These are phyloP conservation scores for Pristionchus pacificus DNA, from an alignment of 1,140 invertebrate species.

Conservation along the genomic window DNA sequence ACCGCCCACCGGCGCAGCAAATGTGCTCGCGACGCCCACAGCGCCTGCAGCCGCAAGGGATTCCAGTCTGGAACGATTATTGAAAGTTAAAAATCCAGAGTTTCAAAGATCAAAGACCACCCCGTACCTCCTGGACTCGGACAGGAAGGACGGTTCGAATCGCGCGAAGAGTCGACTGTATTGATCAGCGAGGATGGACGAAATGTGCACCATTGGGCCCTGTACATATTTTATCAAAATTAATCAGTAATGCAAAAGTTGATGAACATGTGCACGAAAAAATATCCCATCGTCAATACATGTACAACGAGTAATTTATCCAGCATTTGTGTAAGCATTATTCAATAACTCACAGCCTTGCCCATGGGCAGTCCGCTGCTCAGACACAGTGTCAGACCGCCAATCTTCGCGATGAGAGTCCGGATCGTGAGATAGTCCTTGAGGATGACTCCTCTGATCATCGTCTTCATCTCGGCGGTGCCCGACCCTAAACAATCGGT, in stretches of 20 bases:
- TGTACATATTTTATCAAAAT: no score
- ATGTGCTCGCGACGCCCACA: constrained; percentile 51
- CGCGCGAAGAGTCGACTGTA: constrained; percentile 47
- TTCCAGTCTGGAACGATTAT: no score
- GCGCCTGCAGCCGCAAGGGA: constrained; percentile 57
- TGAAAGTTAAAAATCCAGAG: no score
- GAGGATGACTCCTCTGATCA: constrained; percentile 86
- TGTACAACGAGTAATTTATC: background rate
- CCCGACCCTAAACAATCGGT: constrained; percentile 73
- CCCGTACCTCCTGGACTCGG: no score
- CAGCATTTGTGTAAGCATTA: constrained; percentile 2
- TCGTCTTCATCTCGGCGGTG: constrained; percentile 99
- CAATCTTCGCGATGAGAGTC: constrained; percentile 87
- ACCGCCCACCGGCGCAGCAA: constrained; percentile 49
- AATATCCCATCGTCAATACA: background rate
- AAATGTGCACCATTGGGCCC: constrained; percentile 57
- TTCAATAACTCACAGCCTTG: constrained; percentile 95
- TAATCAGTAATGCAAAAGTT: no score
- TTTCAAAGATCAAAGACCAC: no score
- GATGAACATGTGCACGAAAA: no score
- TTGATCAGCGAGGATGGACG: constrained; percentile 50
- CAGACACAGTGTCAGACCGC: constrained; percentile 87
- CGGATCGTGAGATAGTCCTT: constrained; percentile 95
- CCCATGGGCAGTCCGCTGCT: constrained; percentile 92
- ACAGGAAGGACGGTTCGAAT: constrained; percentile 49